Evolutionary conservation across 23 tunicate genomes (phyloP), one percentile per base, ranked within the genome.

Genomic region (Halocynthia roretzi): DNA sequence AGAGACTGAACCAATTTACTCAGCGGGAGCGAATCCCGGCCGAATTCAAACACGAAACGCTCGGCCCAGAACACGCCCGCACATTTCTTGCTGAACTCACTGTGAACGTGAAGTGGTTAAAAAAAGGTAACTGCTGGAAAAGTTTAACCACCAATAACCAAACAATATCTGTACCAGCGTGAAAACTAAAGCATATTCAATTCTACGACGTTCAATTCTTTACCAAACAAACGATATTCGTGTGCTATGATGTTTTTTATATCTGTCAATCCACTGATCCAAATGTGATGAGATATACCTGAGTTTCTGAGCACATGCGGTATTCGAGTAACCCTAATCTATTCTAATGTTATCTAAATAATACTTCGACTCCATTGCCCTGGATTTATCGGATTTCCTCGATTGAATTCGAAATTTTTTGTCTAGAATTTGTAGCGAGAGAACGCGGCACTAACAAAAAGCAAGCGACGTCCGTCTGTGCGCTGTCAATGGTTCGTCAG

Each of bases 361-460:
- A 31, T 31, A 31, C 44, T 31, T 4, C 1, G 44, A 31, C 44
- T 15, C 1, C 64, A 60, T 1, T 60, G 64, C 64, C 64, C n/a
- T 15, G 64, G n/a, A 15, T 15, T 1, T 4, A 17, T 15, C 2
- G 12, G 4, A 21, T 18, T 11, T 67, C 21, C 40, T 67, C 5
- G 21, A 67, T 11, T 21, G 40, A 2, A 67, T 17, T 17, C 22
- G 40, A 67, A 21, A 0, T 19, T 15, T 67, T 67, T 2, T 51
- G 77, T 76, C n/a, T 52, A 90, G 97, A 85, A 31, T 78, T 91
- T 56, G 18, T 20, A 31, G 87, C 97, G 12, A 85, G 66, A 44
- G 97, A 91, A 72, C 86, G 84, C 6, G 98, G 94, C 11, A 76
- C 61, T 66, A 94, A 88, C 77, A 94, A 94, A 87, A 94, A 94